Evolutionary conservation across 2,113 vertebrate genomes (phyloP).

Genomic region (Chionis minor): DNA sequence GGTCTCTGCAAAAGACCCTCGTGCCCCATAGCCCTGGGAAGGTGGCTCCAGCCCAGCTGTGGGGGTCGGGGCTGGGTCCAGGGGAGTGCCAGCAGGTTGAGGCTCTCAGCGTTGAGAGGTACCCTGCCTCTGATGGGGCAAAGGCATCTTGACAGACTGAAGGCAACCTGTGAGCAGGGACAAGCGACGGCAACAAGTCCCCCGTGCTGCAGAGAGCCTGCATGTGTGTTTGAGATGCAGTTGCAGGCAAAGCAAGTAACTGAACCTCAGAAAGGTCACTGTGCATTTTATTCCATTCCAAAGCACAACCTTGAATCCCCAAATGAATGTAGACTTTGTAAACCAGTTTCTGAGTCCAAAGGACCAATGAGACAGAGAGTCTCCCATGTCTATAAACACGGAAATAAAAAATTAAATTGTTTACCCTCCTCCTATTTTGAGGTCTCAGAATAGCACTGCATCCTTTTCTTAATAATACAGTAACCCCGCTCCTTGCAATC

Average conservation of each 20-base stretch:
- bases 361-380: not conserved
- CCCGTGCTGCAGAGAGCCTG: fast-evolving
- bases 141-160: fast-evolving
- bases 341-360: not conserved
- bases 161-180: fast-evolving
- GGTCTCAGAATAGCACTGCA: conserved; percentile 17
- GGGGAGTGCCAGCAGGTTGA: not conserved
- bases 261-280: not conserved
- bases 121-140: fast-evolving
- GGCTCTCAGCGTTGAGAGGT: fast-evolving
- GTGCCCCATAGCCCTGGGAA: fast-evolving
- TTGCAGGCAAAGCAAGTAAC: not conserved
- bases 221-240: not conserved
- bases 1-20: not conserved
- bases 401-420: not conserved
- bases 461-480: not conserved
- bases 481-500: not conserved
- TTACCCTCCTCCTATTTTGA: not conserved
- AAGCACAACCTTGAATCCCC: not conserved
- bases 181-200: not conserved
- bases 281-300: not conserved
- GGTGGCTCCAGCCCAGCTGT: fast-evolving
- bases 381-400: not conserved
- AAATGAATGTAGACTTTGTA: not conserved
- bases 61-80: fast-evolving